Base-by-base conservation (phyloP, 2,888 invertebrate species). In the Erebia palarica region DNA sequence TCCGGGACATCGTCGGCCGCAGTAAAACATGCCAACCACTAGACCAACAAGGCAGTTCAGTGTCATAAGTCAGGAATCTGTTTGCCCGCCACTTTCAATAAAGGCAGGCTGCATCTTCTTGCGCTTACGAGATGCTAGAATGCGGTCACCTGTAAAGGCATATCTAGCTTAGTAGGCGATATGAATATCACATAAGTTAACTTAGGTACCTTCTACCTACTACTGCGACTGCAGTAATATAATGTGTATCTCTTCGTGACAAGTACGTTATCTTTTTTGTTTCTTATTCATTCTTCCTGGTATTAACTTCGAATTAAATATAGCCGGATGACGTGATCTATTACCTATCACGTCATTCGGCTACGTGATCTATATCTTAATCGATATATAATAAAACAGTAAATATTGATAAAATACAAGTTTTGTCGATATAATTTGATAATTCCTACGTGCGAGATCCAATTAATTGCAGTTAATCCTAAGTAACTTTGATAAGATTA, bases 361-460 rank as follows among this genome's bases (percentile, higher is more conserved):
- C 7, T 36, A 36, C 36, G 36, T 36, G 7, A 36, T 36, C 36
- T 36, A 36, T 36, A 36, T 36, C 36, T 36, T 51, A 51, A 14
- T 10, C 55, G 55, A 55, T 55, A 55, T 55, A 3, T 55, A 55
- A 53, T 18, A 55, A 55, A 16, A 18, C 55, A 18, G 18, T 18
- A 16, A 55, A 55, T 55, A 55, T 18, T 55, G 55, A 55, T 55
- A 55, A 51, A 55, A 55, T 10, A 18, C 16, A 55, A 18, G 55
- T 18, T 55, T 51, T 14, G 27, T 55, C 18, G 18, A 55, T 55
- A 55, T 55, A 3, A 55, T 18, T 18, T 55, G 16, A 16, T 53
- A 53, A 55, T 55, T 53, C 9, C 16, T 55, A 55, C 55, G 16
- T 55, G 11, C 47, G 55, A 16, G 5, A 55, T 55, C 16, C 16